Conservation (phyloP, 2,888 invertebrate genomes). For the Latrodectus elegans region DNA sequence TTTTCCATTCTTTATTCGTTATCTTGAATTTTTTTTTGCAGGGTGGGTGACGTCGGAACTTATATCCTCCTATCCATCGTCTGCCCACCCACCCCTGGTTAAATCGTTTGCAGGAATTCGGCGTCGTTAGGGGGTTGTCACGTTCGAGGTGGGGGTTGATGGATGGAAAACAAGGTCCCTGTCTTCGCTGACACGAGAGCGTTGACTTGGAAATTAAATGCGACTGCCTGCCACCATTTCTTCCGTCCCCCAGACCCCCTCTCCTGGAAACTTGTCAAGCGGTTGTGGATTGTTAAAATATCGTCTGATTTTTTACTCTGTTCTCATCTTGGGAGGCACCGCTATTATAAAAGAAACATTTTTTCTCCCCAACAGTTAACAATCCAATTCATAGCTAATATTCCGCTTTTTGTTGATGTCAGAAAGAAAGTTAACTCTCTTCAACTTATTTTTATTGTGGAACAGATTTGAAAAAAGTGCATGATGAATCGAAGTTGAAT, state of each 20-base stretch:
- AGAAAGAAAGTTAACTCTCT: too few species aligned
- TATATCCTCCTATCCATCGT: conserved; percentile 37
- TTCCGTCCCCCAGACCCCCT: neutral
- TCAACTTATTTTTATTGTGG: too few species aligned
- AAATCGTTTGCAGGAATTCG: conserved; percentile 28
- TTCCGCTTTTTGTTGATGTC: too few species aligned
- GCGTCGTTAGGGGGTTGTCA: conserved; percentile 62
- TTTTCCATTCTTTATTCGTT: neutral
- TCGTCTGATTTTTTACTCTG: conserved; percentile 3
- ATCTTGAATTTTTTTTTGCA: neutral
- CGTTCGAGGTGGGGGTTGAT: conserved; percentile 34
- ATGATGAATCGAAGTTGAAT: too few species aligned
- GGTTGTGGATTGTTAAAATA: conserved; percentile 22
- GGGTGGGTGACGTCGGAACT: conserved; percentile 26
- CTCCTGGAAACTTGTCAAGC: conserved; percentile 5
- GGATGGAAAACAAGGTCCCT: conserved; percentile 49
- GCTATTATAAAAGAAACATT: neutral
- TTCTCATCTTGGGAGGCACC: conserved; percentile 2
- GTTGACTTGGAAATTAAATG: conserved; percentile 25
- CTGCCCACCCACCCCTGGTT: conserved; percentile 9
- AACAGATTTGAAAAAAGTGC: too few species aligned
- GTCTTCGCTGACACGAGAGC: conserved; percentile 17
- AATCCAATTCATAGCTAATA: too few species aligned
- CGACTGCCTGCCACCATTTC: neutral
- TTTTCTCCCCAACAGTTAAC: too few species aligned